phyloP scores from a whole-genome alignment of 1,140 invertebrate species.

The Drosophila lini region DNA sequence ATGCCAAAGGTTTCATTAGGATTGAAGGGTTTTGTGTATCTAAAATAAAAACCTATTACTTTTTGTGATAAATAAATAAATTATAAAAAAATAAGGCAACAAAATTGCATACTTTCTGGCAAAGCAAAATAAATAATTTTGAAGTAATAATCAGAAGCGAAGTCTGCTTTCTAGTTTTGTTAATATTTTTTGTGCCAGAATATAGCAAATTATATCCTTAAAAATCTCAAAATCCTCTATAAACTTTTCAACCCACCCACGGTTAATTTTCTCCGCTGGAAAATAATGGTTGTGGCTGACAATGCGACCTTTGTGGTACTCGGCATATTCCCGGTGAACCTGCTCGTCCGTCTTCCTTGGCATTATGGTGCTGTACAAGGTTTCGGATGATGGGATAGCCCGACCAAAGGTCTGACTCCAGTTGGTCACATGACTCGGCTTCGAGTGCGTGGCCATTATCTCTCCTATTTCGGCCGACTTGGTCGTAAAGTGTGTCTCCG shows the following conservation, averaged over 20 bases:
- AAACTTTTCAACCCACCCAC: slow-evolving; percentile 39
- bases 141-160: too few relatives aligned
- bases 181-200: not conserved
- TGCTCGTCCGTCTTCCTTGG: slow-evolving; percentile 56
- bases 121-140: not conserved
- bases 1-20: slow-evolving; percentile 23
- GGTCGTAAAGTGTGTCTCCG: slow-evolving; percentile 49
- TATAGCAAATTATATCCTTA: too few relatives aligned
- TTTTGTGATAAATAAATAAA: not conserved
- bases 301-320: slow-evolving; percentile 61
- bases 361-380: slow-evolving; percentile 53
- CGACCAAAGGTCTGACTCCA: slow-evolving; percentile 56
- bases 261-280: slow-evolving; percentile 62
- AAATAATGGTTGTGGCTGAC: slow-evolving; percentile 72
- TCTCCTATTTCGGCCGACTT: slow-evolving; percentile 53
- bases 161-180: too few relatives aligned
- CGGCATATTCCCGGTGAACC: slow-evolving; percentile 56
- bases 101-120: not conserved
- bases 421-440: slow-evolving; percentile 59
- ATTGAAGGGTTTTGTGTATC: slow-evolving; percentile 54
- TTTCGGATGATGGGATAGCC: not conserved
- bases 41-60: slow-evolving; percentile 1
- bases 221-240: not conserved
- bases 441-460: slow-evolving; percentile 43
- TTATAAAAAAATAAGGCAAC: not conserved